Evolutionary conservation across 2,113 vertebrate genomes (phyloP).

Genomic region (Anser cygnoides): DNA sequence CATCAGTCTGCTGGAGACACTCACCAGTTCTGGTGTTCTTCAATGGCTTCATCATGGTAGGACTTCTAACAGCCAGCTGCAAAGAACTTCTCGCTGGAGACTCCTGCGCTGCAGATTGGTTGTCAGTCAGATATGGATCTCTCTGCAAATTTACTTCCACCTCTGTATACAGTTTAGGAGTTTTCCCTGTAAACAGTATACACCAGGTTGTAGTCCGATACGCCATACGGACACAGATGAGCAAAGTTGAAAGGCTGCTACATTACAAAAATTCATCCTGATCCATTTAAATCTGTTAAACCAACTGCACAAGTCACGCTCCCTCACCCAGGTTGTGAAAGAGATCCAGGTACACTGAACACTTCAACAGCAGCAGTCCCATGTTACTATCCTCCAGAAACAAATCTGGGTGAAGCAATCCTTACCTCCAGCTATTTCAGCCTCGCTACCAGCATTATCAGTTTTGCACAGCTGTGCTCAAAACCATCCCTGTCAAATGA

Average conservation of each 20-base stretch:
- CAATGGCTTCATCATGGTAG: background rate
- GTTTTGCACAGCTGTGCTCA: background rate
- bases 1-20: slow-evolving; percentile 14
- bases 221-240: fast-evolving
- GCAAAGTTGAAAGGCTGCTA: background rate
- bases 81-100: background rate
- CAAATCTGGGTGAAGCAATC: background rate
- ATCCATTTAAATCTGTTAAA: background rate
- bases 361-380: background rate
- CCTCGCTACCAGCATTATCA: background rate
- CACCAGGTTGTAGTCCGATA: fast-evolving
- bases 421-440: background rate
- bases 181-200: slow-evolving; percentile 15
- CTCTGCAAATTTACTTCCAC: background rate
- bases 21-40: slow-evolving; percentile 6
- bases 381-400: background rate
- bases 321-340: background rate
- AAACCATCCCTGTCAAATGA: fast-evolving
- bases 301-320: fast-evolving
- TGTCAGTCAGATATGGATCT: background rate
- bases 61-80: slow-evolving; percentile 4
- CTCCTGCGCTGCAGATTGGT: background rate
- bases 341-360: fast-evolving
- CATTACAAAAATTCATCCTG: fast-evolving
- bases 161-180: background rate